These are phyloP conservation scores for Ceratina calcarata DNA, from an alignment of 1,140 invertebrate species.

Conservation along the genomic window DNA sequence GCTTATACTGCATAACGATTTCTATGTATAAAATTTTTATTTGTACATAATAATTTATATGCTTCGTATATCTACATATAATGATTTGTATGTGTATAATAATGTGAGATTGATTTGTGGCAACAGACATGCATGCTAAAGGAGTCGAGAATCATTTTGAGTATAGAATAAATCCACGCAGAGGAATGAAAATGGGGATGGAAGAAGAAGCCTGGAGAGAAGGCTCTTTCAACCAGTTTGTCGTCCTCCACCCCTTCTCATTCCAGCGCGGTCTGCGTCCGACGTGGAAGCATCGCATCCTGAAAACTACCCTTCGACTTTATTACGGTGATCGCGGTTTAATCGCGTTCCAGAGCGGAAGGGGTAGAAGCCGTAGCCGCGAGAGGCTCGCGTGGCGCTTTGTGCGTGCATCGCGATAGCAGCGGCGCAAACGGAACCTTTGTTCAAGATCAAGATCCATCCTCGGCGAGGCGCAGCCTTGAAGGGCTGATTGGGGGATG, in stretches of 20 bases:
- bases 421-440: constrained; percentile 27
- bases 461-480: constrained; percentile 37
- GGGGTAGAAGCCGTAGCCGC: neutral
- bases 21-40: too few relatives aligned
- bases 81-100: too few relatives aligned
- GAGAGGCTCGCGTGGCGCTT: constrained; percentile 12
- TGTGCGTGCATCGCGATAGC: constrained; percentile 13
- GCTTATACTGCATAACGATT: too few relatives aligned
- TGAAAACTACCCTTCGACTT: constrained; percentile 10
- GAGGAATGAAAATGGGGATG: neutral
- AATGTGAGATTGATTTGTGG: too few relatives aligned
- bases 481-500: constrained; percentile 47
- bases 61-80: too few relatives aligned
- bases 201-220: neutral
- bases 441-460: constrained; percentile 68
- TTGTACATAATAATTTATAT: too few relatives aligned
- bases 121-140: neutral
- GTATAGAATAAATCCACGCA: neutral
- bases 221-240: too few relatives aligned
- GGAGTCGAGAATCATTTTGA: neutral
- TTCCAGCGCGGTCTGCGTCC: neutral
- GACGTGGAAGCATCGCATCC: neutral
- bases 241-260: neutral
- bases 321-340: constrained; percentile 24
- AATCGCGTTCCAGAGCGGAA: neutral